Percentiles rank a stretch among this genome's conserved stretches.
Conservation (phyloP, 2,888 invertebrate genomes). For the Sclerodermus sp. region DNA sequence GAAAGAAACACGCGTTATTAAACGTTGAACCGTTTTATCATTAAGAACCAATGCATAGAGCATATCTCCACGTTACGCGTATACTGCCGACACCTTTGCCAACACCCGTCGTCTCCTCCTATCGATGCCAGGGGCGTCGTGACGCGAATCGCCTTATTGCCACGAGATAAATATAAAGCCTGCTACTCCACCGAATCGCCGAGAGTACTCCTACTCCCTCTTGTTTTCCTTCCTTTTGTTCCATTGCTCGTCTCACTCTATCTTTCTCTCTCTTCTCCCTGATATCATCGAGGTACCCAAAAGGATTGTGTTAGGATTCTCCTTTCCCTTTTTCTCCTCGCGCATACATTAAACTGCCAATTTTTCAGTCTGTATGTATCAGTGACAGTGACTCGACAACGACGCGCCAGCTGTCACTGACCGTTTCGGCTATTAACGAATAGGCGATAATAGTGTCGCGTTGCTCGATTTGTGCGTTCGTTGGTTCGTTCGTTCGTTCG, state of each 20-base stretch:
- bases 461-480: no score
- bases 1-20: no score
- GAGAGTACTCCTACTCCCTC: slow-evolving; percentile 6
- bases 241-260: background rate
- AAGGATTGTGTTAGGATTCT: no score
- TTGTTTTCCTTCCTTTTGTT: slow-evolving; percentile 11
- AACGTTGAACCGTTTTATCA: no score
- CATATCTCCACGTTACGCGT: no score
- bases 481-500: slow-evolving; percentile 22
- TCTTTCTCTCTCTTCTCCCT: background rate
- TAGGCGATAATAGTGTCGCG: slow-evolving; percentile 22
- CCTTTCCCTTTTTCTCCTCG: no score
- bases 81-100: no score
- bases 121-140: slow-evolving; percentile 29
- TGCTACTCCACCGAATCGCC: slow-evolving; percentile 29
- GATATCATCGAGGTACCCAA: no score
- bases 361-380: background rate
- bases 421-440: slow-evolving; percentile 27
- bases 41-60: no score
- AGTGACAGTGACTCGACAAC: slow-evolving; percentile 17
- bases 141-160: slow-evolving; percentile 44
- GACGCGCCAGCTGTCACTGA: slow-evolving; percentile 39
- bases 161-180: slow-evolving; percentile 49
- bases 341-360: slow-evolving; percentile 3
- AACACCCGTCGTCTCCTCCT: slow-evolving; percentile 10